Base-by-base conservation (phyloP, 2,113 vertebrate species). In the Corythoichthys haematopterus region DNA sequence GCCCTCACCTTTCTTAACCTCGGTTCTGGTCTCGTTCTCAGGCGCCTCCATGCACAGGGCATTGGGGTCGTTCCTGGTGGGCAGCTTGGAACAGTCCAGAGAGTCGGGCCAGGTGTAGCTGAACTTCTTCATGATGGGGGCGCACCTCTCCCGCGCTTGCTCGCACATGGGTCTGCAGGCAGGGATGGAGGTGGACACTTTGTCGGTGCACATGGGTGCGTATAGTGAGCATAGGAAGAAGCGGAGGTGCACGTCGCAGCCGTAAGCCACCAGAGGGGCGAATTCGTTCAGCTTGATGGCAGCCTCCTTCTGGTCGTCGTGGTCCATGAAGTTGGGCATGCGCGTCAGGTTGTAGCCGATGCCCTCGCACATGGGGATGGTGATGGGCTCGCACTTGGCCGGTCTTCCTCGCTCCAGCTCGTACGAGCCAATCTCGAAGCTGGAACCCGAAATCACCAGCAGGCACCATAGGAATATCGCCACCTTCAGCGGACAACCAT, bases 101-200 rank as follows among this genome's bases (percentile, higher is more conserved):
- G 97, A 95, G 77, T 98, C 95, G 0, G 97, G 97, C 97, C 96
- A 99, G 71, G 92, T 93, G 51, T 98, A 99, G 84, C 94, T 94
- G 90, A 99, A 99, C 85, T 94, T 95, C 80, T 94, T 93, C 96
- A 99, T 97, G 86, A 99, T 94, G 87, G 97, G 96, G 2, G 94
- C 94, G 66, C 97, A 99, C 78, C 91, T 92, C 83, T 92, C 93
- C 63, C 96, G 88, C 47, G 96, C 96, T 86, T 96, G 94, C 85
- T 98, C 96, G n/a, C 97, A 99, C 97, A 99, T 99, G 86, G 96
- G 96, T 72, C 95, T 92, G 91, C 97, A 99, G 80, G 97, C 97
- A 0, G 94, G 97, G 89, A 98, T 99, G 90, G 95, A 95, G 87
- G 94, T 91, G 16, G 96, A 98, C 86, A 98, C 96, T 86, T 99